phyloP scores from a whole-genome alignment of 2,888 invertebrate species.

The Chaetogeoica ovagalla region DNA sequence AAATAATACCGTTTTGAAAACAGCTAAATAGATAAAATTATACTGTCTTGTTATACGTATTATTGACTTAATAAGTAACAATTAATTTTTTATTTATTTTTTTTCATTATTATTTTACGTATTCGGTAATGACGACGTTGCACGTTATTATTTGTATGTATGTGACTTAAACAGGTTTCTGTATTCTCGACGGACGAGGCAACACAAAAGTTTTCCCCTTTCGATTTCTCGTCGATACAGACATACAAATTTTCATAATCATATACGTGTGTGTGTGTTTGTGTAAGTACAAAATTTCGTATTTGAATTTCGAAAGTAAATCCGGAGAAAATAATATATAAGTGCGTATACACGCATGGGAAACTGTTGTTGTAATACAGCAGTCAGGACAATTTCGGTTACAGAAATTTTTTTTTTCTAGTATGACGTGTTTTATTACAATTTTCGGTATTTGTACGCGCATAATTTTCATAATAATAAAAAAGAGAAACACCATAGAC shows the following conservation, averaged over 20 bases:
- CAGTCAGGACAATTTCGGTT: constrained; percentile 8
- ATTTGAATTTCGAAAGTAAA: constrained; percentile 29
- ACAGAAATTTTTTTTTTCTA: not conserved
- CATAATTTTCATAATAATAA: not conserved
- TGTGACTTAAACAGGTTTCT: constrained; percentile 13
- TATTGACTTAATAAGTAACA: no score
- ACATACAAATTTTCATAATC: constrained; percentile 3
- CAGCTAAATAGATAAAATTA: not conserved
- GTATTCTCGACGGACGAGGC: constrained; percentile 10
- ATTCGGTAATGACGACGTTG: not conserved
- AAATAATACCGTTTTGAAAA: not conserved
- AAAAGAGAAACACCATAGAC: not conserved
- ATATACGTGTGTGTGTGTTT: not conserved
- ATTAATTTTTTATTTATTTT: no score
- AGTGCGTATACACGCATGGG: not conserved
- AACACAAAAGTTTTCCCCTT: constrained; percentile 32
- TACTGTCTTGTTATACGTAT: no score
- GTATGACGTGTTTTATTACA: no score
- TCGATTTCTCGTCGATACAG: constrained; percentile 15
- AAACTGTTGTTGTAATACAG: not conserved
- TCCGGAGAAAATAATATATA: not conserved
- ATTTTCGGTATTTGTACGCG: no score
- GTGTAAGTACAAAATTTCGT: not conserved
- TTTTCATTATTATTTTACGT: no score
- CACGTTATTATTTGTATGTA: not conserved